Evolutionary conservation across 2,113 vertebrate genomes (phyloP), one percentile per base, ranked within the genome.

Genomic region (Ictalurus punctatus): DNA sequence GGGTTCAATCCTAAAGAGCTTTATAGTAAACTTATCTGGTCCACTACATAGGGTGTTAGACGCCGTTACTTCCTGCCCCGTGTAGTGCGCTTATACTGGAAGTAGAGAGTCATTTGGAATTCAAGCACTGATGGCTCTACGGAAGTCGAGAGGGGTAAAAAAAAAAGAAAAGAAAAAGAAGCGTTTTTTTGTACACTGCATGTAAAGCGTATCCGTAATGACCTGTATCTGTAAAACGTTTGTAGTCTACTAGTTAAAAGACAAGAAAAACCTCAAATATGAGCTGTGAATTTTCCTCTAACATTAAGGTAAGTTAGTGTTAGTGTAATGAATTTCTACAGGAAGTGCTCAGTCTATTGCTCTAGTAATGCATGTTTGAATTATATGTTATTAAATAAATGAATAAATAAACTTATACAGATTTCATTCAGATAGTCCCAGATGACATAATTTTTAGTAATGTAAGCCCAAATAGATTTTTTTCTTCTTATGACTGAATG

Each of bases 241-340:
- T 34, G 17, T 30, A 30, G 13, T 25, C 0, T 27, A n/a, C 21
- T 2, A 78, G 56, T 85, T 85, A 76, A 90, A 21, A 71, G 69
- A 71, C 27, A 30, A 69, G 65, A 34, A 34, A 16, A 89, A 37
- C 58, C 80, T 12, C 85, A 65, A 21, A 86, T 19, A 54, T 12
- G 25, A 34, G 25, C 63, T 34, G 6, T 34, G 4, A 73, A 87
- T 21, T 37, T 88, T 0, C 34, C 86, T 63, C 44, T 83, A 0
- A 65, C 48, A 83, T 34, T 85, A 23, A 25, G 91, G 93, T 94
- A 65, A 89, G 93, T 71, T 27, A 16, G 4, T 59, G 21, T 63
- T 44, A 78, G 12, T 54, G 14, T n/a, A 80, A 52, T 44, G 9
- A 40, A 44, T 76, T 3, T 44, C 37, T 40, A 40, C 7, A 71